Evolutionary conservation across 2,113 vertebrate genomes (phyloP).

Genomic region (Scopus umbretta): DNA sequence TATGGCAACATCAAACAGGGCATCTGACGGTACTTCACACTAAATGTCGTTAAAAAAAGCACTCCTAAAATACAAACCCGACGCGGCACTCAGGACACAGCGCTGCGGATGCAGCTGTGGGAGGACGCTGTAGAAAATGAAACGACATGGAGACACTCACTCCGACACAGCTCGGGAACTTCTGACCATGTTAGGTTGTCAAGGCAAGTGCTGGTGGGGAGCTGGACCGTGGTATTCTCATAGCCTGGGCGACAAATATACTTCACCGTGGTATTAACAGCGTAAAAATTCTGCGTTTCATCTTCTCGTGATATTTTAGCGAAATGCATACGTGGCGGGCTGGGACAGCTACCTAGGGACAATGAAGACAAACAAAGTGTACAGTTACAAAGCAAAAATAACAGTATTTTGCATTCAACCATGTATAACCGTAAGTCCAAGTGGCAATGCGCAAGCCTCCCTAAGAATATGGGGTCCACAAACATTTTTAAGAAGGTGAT

Average conservation of each 20-base stretch:
- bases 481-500: background rate
- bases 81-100: accelerated
- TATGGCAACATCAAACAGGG: background rate
- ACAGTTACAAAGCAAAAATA: background rate
- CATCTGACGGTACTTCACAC: background rate
- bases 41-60: background rate
- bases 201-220: background rate
- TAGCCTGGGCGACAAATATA: conserved; percentile 51
- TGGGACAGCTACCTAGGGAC: conserved; percentile 1
- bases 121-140: accelerated
- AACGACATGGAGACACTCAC: background rate
- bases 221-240: background rate
- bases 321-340: accelerated
- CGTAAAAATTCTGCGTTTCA: background rate
- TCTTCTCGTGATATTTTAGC: background rate
- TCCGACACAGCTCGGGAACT: background rate
- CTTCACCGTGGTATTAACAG: background rate
- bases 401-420: background rate
- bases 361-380: accelerated
- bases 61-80: background rate
- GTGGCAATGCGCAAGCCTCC: accelerated
- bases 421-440: accelerated
- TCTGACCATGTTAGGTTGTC: background rate
- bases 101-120: accelerated
- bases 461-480: accelerated